Conservation (phyloP, 2,797 vertebrate genomes). For the Leucoraja ocellata region DNA sequence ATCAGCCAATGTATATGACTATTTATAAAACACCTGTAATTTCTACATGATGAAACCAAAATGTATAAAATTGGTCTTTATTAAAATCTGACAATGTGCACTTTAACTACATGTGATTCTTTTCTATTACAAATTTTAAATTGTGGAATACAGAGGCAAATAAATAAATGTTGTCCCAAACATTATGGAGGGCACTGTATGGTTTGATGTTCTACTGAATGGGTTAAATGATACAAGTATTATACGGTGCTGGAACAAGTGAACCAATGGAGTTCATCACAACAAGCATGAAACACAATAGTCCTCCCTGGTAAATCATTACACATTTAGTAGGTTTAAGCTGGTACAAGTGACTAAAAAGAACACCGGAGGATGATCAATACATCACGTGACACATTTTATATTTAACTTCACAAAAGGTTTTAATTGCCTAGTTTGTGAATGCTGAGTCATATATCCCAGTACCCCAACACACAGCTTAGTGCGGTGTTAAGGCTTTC, state of each 20-base stretch:
- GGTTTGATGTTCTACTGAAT: background rate
- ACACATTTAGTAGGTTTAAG: slow-evolving; percentile 11
- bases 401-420: slow-evolving; percentile 32
- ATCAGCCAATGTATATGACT: too few species aligned
- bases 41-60: too few species aligned
- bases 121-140: too few species aligned
- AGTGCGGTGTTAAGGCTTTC: background rate
- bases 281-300: slow-evolving; percentile 2
- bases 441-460: slow-evolving; percentile 16
- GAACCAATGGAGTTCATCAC: slow-evolving; percentile 27
- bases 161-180: too few species aligned
- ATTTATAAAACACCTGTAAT: too few species aligned
- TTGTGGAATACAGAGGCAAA: too few species aligned
- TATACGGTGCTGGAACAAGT: background rate
- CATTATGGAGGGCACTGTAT: too few species aligned
- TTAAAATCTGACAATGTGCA: too few species aligned
- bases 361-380: slow-evolving; percentile 27
- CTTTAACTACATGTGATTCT: too few species aligned
- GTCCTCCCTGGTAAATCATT: slow-evolving; percentile 31
- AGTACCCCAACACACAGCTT: background rate
- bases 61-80: too few species aligned
- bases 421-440: slow-evolving; percentile 25
- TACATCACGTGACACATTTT: slow-evolving; percentile 9
- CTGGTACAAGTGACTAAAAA: slow-evolving; percentile 27
- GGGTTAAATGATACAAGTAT: background rate